Evolutionary conservation across 1,140 invertebrate species (phyloP), one percentile per base, ranked within the genome.

Genomic region (Ostrea denselamellosa): DNA sequence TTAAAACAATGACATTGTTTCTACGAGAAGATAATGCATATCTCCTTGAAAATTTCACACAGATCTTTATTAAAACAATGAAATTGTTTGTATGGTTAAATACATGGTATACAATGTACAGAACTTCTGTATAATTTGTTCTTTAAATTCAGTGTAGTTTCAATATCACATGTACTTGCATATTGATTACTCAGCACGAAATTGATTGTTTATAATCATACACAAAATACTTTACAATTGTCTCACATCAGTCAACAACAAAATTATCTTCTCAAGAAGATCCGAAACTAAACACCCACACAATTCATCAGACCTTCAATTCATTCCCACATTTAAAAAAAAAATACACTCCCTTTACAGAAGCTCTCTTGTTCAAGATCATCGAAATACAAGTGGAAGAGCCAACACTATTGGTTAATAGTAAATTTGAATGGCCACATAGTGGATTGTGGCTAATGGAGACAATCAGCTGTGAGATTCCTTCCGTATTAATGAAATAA

Each of bases 401-500:
- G 56, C 17, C 17, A 1, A 19, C n/a, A 17, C 14, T 62, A 12
- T 5, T 19, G 56, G 14, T 19, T 62, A 28, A 77, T 4, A 28
- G 28, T 77, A 28, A 77, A 14, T 28, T 14, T 77, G 25, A 34
- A 25, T 77, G 22, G 25, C 12, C 28, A 28, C 68, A 28, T 17
- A 34, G 12, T 28, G 68, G 68, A 77, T 44, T 44, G 28, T 77
- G 28, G 25, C 25, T 77, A 77, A 62, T 22, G 14, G 68, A 77
- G 68, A 25, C 52, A 10, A 54, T n/a, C 82, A 53, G 90, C 92
- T 92, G 82, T 91, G 85, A 12, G 93, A 93, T 83, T 93, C 93
- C 85, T 91, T 91, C 17, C 89, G 86, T 81, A 94, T 88, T 52
- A 90, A 89, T n/a, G 93, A 90, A 3, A 93, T 52, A 87, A 93